Conservation (phyloP, 2,113 vertebrate species). For the Myrmecophaga tridactyla region DNA sequence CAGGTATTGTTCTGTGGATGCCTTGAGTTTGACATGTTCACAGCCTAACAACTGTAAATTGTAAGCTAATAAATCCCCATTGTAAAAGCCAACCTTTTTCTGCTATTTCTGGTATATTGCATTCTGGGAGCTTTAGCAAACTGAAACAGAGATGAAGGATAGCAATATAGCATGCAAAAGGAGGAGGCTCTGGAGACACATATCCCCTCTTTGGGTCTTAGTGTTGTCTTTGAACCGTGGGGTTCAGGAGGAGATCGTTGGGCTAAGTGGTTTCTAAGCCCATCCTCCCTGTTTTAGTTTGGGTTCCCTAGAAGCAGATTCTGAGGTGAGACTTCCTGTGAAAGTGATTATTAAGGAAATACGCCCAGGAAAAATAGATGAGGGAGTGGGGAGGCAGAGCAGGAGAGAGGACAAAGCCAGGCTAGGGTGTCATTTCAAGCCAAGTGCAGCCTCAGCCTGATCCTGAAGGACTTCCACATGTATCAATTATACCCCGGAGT, state of each 20-base stretch:
- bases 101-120: too few species aligned
- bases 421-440: background rate
- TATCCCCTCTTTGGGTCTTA: fast-evolving
- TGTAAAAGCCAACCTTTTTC: too few species aligned
- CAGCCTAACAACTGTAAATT: too few species aligned
- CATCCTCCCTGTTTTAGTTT: background rate
- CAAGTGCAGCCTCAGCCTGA: too few species aligned
- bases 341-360: background rate
- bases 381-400: background rate
- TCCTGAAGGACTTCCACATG: background rate
- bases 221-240: background rate
- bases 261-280: background rate
- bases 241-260: background rate
- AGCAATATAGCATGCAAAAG: background rate
- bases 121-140: too few species aligned
- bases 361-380: background rate
- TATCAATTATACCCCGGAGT: background rate
- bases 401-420: background rate
- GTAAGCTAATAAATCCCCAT: too few species aligned
- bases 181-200: background rate
- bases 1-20: too few species aligned
- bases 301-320: background rate
- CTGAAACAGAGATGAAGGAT: background rate
- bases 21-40: too few species aligned
- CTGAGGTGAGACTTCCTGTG: background rate